A percentile compares a stretch with the other conserved stretches of the same genome.
These are phyloP conservation scores for Amiota communis DNA, from an alignment of 2,888 invertebrate genomes.

Conservation along the genomic window DNA sequence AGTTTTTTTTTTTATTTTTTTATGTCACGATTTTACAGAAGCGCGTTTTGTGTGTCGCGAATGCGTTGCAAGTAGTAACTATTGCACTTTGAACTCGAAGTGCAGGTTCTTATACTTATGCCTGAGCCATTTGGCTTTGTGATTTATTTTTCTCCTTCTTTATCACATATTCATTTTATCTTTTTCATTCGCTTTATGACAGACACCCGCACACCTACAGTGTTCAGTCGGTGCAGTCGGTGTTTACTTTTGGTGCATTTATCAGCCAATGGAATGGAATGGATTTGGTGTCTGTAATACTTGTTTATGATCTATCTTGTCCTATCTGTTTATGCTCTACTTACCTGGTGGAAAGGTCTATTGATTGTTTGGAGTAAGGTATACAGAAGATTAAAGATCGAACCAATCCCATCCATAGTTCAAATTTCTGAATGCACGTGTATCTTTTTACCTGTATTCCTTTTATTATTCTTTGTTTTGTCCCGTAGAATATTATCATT, in stretches of 20 bases:
- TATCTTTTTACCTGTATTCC: slow-evolving; percentile 8
- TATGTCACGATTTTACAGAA: neutral
- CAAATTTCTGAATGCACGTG: neutral
- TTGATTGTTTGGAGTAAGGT: neutral
- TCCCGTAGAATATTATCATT: neutral
- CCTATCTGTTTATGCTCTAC: neutral
- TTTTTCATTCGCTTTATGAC: neutral
- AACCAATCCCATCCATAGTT: no score
- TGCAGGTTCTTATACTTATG: slow-evolving; percentile 43
- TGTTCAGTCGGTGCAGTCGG: neutral
- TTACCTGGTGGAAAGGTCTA: neutral
- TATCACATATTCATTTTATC: neutral
- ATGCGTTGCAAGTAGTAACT: slow-evolving; percentile 48
- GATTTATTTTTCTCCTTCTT: slow-evolving; percentile 32
- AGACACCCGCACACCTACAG: neutral
- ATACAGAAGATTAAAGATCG: neutral
- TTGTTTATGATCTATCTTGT: neutral
- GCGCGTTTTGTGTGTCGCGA: slow-evolving; percentile 26
- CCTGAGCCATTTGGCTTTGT: neutral
- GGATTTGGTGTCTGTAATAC: no score
- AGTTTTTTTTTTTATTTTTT: neutral
- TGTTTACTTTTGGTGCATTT: neutral
- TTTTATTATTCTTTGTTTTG: neutral
- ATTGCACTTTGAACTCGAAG: slow-evolving; percentile 50
- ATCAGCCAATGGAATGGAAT: neutral